These are phyloP conservation scores for Charadrius vociferus DNA, from an alignment of 2,113 vertebrate genomes.

Conservation along the genomic window DNA sequence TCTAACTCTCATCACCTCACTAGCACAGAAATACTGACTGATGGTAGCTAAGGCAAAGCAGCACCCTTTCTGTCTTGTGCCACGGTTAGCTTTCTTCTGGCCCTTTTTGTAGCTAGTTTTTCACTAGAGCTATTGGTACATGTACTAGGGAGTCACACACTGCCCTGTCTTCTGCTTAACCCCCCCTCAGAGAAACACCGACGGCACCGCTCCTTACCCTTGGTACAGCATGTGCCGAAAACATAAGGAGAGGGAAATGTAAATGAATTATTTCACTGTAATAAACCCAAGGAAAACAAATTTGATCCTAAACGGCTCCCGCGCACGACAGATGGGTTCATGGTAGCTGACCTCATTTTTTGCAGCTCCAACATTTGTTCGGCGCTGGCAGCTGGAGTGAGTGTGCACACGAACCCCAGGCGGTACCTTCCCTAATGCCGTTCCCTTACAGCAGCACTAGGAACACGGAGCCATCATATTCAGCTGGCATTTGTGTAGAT, in stretches of 20 bases:
- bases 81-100: background rate
- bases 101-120: background rate
- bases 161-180: background rate
- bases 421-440: background rate
- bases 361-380: background rate
- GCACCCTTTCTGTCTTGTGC: background rate
- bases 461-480: background rate
- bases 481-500: background rate
- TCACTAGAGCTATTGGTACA: background rate
- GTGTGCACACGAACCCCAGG: background rate
- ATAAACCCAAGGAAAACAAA: conserved; percentile 12
- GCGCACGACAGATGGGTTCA: background rate
- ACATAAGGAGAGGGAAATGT: background rate
- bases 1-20: background rate
- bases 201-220: background rate
- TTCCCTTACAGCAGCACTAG: background rate
- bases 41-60: background rate
- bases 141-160: rapidly evolving
- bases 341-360: conserved; percentile 42
- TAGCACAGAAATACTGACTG: background rate
- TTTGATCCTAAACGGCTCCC: background rate
- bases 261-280: background rate
- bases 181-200: background rate
- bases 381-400: background rate
- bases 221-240: background rate